Evolutionary conservation across 2,113 vertebrate species (phyloP).

Genomic region (Pan paniscus): DNA sequence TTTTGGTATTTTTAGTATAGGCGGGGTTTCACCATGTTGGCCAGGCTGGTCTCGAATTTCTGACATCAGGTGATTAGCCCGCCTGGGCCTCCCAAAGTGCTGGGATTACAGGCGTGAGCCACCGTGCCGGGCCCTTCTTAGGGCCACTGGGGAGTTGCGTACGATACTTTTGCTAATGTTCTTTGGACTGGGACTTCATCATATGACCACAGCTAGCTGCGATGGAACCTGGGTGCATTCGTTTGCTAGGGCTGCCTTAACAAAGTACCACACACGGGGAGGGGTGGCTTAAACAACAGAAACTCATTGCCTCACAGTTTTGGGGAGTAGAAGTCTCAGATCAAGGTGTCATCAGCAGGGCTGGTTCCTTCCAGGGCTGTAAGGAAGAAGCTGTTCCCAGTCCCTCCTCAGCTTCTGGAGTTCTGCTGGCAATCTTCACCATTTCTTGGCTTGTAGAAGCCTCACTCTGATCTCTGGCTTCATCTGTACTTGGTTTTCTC

Average conservation of each 20-base stretch:
- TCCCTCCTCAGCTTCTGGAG: background rate
- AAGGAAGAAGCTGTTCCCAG: background rate
- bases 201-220: background rate
- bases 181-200: background rate
- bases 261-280: too few species aligned
- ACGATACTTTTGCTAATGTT: background rate
- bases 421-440: accelerated
- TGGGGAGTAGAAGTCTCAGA: background rate
- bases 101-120: too few species aligned
- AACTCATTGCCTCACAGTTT: background rate
- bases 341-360: background rate
- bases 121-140: background rate
- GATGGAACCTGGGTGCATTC: background rate
- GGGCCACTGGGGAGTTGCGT: background rate
- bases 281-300: background rate
- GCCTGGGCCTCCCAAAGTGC: too few species aligned
- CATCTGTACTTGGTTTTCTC: background rate
- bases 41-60: too few species aligned
- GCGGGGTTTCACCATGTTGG: too few species aligned
- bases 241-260: background rate
- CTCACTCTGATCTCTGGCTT: background rate
- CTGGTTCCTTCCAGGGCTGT: background rate
- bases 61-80: too few species aligned
- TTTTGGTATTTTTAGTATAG: too few species aligned
- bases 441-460: background rate